Evolutionary conservation across 2,113 vertebrate species (phyloP).

Genomic region (Copsychus sechellarum): DNA sequence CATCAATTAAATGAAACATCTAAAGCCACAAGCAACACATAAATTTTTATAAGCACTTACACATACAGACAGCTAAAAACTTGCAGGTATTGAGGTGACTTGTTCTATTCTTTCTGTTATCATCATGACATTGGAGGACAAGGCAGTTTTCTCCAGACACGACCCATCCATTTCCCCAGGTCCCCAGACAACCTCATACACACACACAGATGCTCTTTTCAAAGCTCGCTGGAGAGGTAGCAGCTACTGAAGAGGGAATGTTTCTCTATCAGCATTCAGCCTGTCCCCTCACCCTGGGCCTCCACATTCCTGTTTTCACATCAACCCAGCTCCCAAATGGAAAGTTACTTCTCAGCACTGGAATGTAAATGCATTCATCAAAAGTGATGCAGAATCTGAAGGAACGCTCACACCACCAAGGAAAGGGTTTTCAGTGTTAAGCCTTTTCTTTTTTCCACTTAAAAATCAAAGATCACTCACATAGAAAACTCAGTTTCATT

Average conservation of each 20-base stretch:
- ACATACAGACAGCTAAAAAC: background rate
- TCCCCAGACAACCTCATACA: background rate
- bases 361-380: conserved; percentile 75
- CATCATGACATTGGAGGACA: background rate
- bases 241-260: conserved; percentile 23
- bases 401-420: background rate
- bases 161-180: background rate
- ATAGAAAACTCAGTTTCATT: background rate
- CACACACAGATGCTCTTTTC: background rate
- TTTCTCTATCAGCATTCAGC: conserved; percentile 55
- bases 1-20: background rate
- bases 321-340: conserved; percentile 72
- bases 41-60: background rate
- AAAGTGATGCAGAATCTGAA: conserved; percentile 27
- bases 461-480: background rate
- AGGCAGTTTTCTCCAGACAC: background rate
- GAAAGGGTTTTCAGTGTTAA: background rate
- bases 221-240: background rate
- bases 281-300: conserved; percentile 66
- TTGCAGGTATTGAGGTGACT: background rate
- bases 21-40: background rate
- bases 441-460: background rate
- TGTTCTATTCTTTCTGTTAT: background rate
- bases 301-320: conserved; percentile 73
- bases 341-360: conserved; percentile 73